Base-by-base conservation (phyloP, 2,888 invertebrate genomes). In the Mellilla xanthometata region DNA sequence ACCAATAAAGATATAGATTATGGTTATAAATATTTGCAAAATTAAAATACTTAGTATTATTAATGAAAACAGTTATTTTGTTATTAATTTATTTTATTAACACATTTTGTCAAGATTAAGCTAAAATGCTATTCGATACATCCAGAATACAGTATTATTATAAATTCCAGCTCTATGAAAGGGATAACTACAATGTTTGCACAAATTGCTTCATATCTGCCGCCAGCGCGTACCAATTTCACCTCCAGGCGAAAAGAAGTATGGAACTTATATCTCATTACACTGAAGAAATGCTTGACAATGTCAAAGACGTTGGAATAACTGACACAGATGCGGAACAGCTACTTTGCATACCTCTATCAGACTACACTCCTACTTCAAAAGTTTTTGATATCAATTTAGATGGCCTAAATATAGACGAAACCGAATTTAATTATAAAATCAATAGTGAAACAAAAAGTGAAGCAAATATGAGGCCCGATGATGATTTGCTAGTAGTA, bases 171-270 rank as follows among this genome's bases (percentile, higher is more conserved):
- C 38, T 52, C 4, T 28, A 36, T 1, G 80, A 77, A 6, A n/a
- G n/a, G n/a, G n/a, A n/a, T n/a, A 61, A 76, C 24, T 78, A 67
- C 53, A 80, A 70, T 59, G 65, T 83, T 0, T 89, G 88, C 40
- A 46, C 70, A 0, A 62, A 73, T 19, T 89, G 88, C 44, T 83
- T 84, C 30, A 54, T 60, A 12, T 54, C 61, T 10, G 81, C 86
- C 2, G 73, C 74, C 1, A 52, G 61, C 27, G 78, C 82, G 2
- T 82, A 83, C 42, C 80, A 82, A 42, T 87, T 89, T 49, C 78
- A 72, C 45, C 52, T 74, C 3, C 56, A 68, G 36, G 57, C 72
- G 0, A 72, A 72, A 54, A 52, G 63, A 0, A 81, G 70, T 41
- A 62, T 80, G 34, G 73, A 79, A 49, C 62, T 84, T 2, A 57